phyloP scores from a whole-genome alignment of 2,888 invertebrate genomes.

The Nemotelus nigrinus region DNA sequence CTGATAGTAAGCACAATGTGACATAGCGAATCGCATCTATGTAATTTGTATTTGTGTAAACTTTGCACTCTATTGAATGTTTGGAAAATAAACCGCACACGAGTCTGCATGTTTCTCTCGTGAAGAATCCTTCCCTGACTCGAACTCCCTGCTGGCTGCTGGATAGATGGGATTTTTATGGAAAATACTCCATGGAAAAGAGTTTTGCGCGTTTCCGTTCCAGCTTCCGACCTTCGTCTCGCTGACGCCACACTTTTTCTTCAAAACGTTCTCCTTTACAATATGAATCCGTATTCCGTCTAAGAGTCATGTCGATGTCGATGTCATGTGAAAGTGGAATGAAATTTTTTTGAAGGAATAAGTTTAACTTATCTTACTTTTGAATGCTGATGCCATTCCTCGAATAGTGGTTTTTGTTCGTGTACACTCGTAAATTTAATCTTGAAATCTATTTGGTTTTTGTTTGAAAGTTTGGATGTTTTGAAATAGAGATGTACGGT shows the following conservation, averaged over 20 bases:
- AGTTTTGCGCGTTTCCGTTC: constrained; percentile 41
- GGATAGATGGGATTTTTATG: constrained; percentile 43
- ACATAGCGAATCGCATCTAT: background rate
- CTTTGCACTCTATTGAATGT: constrained; percentile 27
- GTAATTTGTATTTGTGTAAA: constrained; percentile 28
- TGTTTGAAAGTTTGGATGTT: background rate
- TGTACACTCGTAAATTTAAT: constrained; percentile 18
- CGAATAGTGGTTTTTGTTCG: constrained; percentile 3
- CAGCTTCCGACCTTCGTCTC: constrained; percentile 38
- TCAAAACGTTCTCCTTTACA: background rate
- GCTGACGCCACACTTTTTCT: constrained; percentile 43
- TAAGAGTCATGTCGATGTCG: constrained; percentile 20
- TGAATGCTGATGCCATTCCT: constrained; percentile 2
- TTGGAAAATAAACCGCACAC: background rate
- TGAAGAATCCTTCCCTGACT: constrained; percentile 6
- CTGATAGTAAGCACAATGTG: no score
- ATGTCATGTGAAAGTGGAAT: constrained; percentile 11
- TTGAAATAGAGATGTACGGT: no score
- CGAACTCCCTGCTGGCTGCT: constrained; percentile 31
- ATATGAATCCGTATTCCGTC: constrained; percentile 13
- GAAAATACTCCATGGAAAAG: constrained; percentile 29
- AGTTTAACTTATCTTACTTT: constrained; percentile 15
- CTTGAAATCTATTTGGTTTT: constrained; percentile 15
- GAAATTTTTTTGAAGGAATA: constrained; percentile 35
- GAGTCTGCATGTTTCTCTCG: constrained; percentile 1